Evolutionary conservation across 2,113 vertebrate species (phyloP).

Genomic region (Pteronura brasiliensis): DNA sequence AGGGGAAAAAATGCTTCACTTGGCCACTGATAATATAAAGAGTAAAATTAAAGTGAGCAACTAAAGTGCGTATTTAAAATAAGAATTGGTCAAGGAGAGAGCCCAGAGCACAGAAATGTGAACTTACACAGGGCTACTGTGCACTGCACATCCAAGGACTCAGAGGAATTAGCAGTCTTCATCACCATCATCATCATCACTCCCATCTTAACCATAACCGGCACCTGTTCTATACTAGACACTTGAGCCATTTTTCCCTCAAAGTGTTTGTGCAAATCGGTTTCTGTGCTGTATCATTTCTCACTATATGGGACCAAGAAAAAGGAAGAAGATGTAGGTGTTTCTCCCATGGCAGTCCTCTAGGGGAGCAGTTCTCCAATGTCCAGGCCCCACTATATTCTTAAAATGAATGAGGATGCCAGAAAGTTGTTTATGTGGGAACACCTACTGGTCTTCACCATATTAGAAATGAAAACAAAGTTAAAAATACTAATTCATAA

Average conservation of each 20-base stretch:
- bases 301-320: not conserved
- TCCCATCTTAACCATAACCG: fast-evolving
- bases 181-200: not conserved
- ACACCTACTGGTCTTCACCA: not conserved
- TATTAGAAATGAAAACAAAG: not conserved
- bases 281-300: not conserved
- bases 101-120: not conserved
- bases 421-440: not conserved
- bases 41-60: not conserved
- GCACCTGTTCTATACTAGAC: not conserved
- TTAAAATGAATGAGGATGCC: not conserved
- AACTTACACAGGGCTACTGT: not conserved
- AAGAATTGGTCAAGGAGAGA: not conserved
- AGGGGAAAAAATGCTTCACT: not conserved
- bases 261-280: not conserved
- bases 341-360: not conserved
- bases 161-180: not conserved
- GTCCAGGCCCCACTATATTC: not conserved
- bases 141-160: not conserved
- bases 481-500: not conserved
- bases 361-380: not conserved
- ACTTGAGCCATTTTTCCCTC: not conserved
- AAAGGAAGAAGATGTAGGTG: not conserved
- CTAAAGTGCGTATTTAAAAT: not conserved
- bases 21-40: not conserved